Evolutionary conservation across 2,797 vertebrate genomes (phyloP).

Genomic region (Hippoglossus hippoglossus): DNA sequence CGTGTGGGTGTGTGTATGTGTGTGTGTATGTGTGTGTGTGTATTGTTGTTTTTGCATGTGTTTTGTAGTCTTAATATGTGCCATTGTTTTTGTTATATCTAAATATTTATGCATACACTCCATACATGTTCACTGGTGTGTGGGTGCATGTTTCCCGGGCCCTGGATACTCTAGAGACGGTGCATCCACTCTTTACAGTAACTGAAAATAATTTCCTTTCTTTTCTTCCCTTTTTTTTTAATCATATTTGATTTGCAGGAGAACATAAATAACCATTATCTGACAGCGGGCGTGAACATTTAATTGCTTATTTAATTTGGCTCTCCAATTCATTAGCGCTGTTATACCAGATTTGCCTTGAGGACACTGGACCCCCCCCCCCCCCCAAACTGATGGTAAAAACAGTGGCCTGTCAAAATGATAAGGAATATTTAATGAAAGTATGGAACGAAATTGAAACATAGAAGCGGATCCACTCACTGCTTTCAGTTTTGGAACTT

Average conservation of each 20-base stretch:
- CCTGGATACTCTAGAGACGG: no score
- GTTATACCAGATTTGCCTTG: not conserved
- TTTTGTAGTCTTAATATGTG: slow-evolving; percentile 15
- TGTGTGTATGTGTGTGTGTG: not conserved
- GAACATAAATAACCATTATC: not conserved
- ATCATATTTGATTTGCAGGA: not conserved
- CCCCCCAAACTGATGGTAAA: not conserved
- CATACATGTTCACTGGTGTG: no score
- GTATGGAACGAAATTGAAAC: not conserved
- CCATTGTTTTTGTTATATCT: slow-evolving; percentile 7
- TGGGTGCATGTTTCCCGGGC: no score
- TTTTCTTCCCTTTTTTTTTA: not conserved
- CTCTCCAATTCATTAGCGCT: not conserved
- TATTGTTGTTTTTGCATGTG: not conserved
- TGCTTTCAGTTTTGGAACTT: not conserved
- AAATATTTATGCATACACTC: not conserved
- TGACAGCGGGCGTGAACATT: not conserved
- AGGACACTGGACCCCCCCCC: not conserved
- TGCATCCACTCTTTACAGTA: no score
- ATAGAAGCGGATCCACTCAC: not conserved
- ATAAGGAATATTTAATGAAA: not conserved
- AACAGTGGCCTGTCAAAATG: not conserved
- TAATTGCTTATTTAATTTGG: not conserved
- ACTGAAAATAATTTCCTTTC: no score
- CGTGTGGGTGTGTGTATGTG: not conserved